These are phyloP conservation scores for Crotalus horridus DNA, from an alignment of 2,113 vertebrate species.

Conservation along the genomic window DNA sequence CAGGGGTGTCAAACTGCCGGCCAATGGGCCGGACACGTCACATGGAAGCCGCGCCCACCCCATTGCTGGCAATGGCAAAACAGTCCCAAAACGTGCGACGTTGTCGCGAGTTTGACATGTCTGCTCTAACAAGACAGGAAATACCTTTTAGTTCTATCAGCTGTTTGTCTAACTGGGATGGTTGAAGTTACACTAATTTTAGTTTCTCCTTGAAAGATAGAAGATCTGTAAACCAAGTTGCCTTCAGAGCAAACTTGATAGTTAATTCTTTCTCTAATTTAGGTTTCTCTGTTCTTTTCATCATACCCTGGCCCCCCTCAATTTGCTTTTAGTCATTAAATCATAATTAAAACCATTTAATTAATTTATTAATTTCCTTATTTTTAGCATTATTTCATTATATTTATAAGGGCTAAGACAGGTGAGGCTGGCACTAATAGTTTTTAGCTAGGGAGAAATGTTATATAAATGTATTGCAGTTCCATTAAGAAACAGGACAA, in stretches of 20 bases:
- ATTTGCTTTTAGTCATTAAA: background rate
- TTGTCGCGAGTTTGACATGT: no score
- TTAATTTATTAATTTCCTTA: background rate
- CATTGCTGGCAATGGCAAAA: no score
- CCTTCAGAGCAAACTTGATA: background rate
- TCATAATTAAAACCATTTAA: background rate
- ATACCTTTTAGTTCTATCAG: background rate
- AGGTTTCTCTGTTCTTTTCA: background rate
- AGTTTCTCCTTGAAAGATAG: background rate
- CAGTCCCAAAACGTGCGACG: no score
- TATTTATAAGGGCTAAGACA: background rate
- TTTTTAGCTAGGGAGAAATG: background rate
- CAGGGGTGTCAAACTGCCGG: no score
- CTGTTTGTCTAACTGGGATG: background rate
- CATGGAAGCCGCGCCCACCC: no score
- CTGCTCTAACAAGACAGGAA: background rate
- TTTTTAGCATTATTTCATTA: background rate
- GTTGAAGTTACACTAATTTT: background rate
- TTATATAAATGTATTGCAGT: background rate
- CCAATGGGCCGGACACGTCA: no score
- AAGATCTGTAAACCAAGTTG: background rate
- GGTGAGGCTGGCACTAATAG: background rate
- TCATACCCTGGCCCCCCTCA: background rate
- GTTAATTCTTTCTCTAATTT: background rate
- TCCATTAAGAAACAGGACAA: background rate